Conservation (phyloP, 2,113 vertebrate species). For the Pogonocichla stellata region DNA sequence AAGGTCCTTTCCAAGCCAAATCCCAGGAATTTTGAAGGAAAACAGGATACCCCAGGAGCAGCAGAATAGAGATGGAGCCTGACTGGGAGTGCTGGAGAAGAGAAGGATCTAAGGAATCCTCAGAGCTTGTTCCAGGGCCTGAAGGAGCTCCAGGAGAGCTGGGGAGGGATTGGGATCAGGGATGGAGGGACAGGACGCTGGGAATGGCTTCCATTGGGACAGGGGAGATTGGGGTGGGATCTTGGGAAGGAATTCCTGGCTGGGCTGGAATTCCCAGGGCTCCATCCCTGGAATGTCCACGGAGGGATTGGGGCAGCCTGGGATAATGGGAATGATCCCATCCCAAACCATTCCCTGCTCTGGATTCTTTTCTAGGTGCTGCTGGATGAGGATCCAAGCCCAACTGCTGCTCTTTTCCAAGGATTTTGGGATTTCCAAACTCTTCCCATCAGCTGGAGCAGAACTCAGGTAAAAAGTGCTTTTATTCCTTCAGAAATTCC, state of each 20-base stretch:
- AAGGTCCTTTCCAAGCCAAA: too few species aligned
- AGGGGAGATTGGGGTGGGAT: background rate
- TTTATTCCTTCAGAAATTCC: fast-evolving
- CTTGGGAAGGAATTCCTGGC: background rate
- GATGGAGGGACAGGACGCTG: background rate
- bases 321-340: background rate
- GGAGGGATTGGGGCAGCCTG: background rate
- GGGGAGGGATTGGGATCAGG: background rate
- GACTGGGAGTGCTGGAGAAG: background rate
- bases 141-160: background rate
- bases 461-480: fast-evolving
- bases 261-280: too few species aligned
- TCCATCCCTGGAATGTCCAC: background rate
- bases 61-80: background rate
- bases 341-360: background rate
- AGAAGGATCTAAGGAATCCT: background rate
- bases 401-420: fast-evolving
- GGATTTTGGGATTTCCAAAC: background rate
- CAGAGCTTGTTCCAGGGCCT: background rate
- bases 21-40: background rate
- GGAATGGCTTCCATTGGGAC: background rate
- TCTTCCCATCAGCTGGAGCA: fast-evolving
- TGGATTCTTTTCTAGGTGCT: background rate
- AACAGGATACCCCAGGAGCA: background rate
- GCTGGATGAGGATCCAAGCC: background rate